Conservation (phyloP, 2,113 vertebrate genomes). For the Archocentrus centrarchus region DNA sequence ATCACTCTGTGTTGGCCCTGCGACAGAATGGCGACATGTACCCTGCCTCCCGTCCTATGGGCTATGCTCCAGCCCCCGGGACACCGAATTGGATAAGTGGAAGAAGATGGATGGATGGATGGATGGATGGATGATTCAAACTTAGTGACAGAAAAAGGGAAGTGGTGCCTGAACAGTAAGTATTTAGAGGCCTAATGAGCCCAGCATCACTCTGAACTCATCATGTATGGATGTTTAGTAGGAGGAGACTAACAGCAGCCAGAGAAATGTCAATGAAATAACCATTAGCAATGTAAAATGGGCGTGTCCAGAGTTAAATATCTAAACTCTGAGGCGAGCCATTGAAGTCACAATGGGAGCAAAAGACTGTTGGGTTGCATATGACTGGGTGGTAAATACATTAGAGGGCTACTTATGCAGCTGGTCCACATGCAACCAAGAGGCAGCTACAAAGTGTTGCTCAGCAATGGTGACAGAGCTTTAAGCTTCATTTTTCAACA, state of each 20-base stretch:
- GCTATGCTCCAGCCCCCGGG: no score
- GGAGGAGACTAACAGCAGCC: background rate
- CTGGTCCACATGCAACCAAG: background rate
- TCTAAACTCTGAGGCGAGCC: background rate
- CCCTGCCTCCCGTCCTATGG: no score
- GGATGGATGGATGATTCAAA: no score
- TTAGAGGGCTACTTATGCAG: background rate
- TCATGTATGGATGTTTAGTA: background rate
- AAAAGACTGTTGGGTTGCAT: background rate
- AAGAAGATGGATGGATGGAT: no score
- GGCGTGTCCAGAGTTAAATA: background rate
- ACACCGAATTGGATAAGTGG: no score
- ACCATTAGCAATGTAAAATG: background rate
- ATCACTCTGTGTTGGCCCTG: no score
- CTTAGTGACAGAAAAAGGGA: background rate
- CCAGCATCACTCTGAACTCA: no score
- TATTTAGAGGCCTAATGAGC: background rate
- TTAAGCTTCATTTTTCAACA: background rate
- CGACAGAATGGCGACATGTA: no score
- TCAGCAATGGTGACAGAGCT: background rate
- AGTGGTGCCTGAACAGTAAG: background rate
- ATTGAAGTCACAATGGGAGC: background rate
- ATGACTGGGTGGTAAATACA: background rate
- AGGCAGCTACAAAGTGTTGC: background rate
- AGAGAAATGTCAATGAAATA: background rate